phyloP scores from a whole-genome alignment of 2,113 vertebrate species.

The Notothenia rossii region DNA sequence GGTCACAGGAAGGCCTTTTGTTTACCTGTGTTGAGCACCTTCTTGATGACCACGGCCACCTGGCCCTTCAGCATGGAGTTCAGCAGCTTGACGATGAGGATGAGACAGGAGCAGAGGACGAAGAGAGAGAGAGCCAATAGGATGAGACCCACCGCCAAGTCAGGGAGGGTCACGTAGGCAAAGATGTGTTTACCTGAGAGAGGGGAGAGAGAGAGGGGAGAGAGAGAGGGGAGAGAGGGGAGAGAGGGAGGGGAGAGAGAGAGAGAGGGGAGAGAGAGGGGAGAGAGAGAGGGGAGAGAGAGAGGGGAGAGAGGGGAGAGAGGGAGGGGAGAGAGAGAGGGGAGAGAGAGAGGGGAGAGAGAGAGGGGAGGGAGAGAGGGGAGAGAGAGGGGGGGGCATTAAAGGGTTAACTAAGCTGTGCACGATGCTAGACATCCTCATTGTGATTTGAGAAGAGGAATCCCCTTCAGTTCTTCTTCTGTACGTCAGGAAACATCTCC shows the following conservation, averaged over 20 bases:
- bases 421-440: too few species aligned
- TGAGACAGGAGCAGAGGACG: conserved; percentile 91
- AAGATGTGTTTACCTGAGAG: conserved; percentile 90
- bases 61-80: conserved; percentile 96
- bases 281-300: too few species aligned
- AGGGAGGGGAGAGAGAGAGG: neutral
- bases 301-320: too few species aligned
- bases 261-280: neutral
- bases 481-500: too few species aligned
- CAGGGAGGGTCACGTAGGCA: conserved; percentile 79
- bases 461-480: too few species aligned
- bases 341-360: neutral
- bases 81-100: conserved; percentile 95
- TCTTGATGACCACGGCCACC: conserved; percentile 95
- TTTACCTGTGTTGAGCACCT: conserved; percentile 95
- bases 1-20: neutral
- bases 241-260: too few species aligned
- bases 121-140: conserved; percentile 89
- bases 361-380: neutral
- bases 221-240: neutral
- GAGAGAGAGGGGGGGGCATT: neutral
- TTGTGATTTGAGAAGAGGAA: too few species aligned
- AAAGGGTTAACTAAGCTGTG: too few species aligned
- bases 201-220: neutral
- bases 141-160: conserved; percentile 91